A percentile compares a stretch with the other conserved stretches of the same genome.
Evolutionary conservation across 2,113 vertebrate genomes (phyloP).

Genomic region (Orcinus orca): DNA sequence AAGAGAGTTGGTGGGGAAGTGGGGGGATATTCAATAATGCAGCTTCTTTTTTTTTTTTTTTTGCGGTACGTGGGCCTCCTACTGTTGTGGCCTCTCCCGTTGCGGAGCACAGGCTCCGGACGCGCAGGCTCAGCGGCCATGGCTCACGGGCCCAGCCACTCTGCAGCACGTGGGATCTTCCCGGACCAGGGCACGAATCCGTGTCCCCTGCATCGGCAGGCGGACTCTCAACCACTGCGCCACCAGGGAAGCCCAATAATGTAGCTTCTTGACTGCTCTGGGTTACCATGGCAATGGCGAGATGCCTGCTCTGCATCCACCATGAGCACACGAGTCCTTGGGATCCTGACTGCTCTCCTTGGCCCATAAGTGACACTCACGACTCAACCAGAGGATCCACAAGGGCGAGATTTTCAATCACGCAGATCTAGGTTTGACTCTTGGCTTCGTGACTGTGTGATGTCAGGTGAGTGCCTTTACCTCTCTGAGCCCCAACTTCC

Average conservation of each 20-base stretch:
- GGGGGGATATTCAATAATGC: fast-evolving
- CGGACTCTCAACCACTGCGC: no score
- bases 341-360: neutral
- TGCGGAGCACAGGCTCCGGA: no score
- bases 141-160: no score
- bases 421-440: neutral
- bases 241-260: neutral
- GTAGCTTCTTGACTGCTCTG: neutral
- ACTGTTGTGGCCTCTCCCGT: no score
- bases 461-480: neutral
- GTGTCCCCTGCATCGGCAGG: no score
- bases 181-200: no score
- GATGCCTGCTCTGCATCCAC: neutral
- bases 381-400: neutral
- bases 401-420: neutral
- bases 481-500: neutral
- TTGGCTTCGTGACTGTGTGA: neutral
- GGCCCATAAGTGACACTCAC: neutral
- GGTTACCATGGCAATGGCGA: neutral
- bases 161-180: no score
- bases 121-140: no score
- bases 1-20: neutral
- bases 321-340: neutral
- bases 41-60: neutral
- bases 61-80: no score